Conservation (phyloP, 2,888 invertebrate species). For the Callosobruchus maculatus region DNA sequence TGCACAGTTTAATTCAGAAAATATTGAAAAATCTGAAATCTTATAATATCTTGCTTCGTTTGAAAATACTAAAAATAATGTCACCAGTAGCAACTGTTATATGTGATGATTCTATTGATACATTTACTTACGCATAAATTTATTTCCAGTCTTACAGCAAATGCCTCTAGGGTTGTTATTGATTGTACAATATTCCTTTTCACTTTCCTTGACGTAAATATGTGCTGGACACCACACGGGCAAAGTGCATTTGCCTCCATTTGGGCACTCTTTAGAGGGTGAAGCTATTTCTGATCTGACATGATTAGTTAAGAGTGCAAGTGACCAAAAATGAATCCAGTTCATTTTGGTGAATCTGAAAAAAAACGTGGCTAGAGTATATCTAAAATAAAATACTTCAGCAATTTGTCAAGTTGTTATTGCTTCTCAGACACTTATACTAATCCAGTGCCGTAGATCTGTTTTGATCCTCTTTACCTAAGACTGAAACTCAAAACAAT, state of each 20-base stretch:
- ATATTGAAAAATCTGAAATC: too few relatives aligned
- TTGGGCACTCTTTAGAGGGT: constrained; percentile 44
- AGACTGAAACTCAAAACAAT: too few relatives aligned
- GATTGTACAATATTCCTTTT: constrained; percentile 52
- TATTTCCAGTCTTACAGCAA: constrained; percentile 62
- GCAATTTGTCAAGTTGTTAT: too few relatives aligned
- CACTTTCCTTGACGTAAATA: constrained; percentile 37
- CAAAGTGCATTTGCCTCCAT: constrained; percentile 56
- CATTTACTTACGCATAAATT: constrained; percentile 51
- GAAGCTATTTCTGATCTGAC: neutral
- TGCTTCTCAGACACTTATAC: too few relatives aligned
- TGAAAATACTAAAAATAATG: too few relatives aligned
- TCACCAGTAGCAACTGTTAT: too few relatives aligned
- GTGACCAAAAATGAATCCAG: neutral
- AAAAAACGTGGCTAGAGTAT: neutral
- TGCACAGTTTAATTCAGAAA: too few relatives aligned
- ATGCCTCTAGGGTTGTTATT: constrained; percentile 52
- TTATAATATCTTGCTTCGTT: too few relatives aligned
- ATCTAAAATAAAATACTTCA: too few relatives aligned
- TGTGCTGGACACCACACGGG: constrained; percentile 66
- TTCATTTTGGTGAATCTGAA: neutral
- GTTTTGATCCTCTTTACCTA: too few relatives aligned
- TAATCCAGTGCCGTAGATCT: too few relatives aligned
- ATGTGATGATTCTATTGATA: too few relatives aligned
- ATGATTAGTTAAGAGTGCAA: neutral